Evolutionary conservation across 2,888 invertebrate species (phyloP).

Genomic region (Eilema griseolum): DNA sequence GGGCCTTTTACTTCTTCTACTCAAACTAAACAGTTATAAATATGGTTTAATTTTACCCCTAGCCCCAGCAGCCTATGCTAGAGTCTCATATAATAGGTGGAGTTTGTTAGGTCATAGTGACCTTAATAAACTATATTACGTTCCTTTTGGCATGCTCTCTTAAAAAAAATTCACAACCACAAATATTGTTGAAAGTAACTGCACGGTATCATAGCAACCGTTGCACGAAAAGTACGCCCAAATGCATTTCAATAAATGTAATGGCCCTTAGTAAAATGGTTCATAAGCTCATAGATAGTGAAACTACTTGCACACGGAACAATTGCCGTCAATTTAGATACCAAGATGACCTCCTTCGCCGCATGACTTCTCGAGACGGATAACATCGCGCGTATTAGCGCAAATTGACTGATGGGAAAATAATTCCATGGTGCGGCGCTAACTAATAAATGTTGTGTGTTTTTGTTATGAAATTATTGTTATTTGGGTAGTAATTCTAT

Average conservation of each 20-base stretch:
- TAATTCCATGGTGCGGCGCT: constrained; percentile 16
- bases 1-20: too few relatives aligned
- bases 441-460: constrained; percentile 14
- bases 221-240: background rate
- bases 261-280: constrained; percentile 14
- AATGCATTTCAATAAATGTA: constrained; percentile 12
- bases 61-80: too few relatives aligned
- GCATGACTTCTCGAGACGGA: constrained; percentile 46
- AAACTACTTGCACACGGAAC: constrained; percentile 29
- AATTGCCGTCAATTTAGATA: constrained; percentile 49
- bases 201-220: background rate
- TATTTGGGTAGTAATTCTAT: background rate
- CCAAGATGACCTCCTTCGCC: constrained; percentile 44
- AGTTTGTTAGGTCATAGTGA: too few relatives aligned
- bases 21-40: too few relatives aligned
- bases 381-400: constrained; percentile 40
- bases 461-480: constrained; percentile 11
- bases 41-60: too few relatives aligned
- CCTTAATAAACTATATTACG: too few relatives aligned
- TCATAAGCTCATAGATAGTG: constrained; percentile 6
- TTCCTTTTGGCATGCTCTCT: too few relatives aligned
- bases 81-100: too few relatives aligned
- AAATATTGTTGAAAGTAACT: background rate
- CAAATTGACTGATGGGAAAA: constrained; percentile 36
- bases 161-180: too few relatives aligned